Evolutionary conservation across 1,140 invertebrate genomes (phyloP).

Genomic region (Mesaphorura yosii): DNA sequence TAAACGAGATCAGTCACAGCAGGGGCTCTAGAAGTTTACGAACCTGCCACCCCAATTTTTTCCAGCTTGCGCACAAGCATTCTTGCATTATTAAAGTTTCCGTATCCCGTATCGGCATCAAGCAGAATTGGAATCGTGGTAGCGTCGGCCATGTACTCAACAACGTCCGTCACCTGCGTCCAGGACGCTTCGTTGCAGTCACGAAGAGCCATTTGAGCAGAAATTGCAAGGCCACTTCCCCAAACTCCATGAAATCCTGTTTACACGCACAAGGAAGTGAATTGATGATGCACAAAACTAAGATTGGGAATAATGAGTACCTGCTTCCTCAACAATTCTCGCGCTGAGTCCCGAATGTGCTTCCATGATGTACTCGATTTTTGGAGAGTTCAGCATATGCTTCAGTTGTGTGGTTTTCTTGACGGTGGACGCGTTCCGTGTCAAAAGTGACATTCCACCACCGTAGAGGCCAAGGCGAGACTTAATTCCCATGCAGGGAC

Average conservation of each 20-base stretch:
- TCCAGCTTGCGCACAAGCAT: conserved; percentile 40
- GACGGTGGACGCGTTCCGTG: background rate
- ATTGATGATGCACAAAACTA: background rate
- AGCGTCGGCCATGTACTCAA: conserved; percentile 43
- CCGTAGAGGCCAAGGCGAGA: too few relatives aligned
- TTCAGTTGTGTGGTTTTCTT: conserved; percentile 38
- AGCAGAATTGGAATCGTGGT: conserved; percentile 40
- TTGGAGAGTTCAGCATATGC: conserved; percentile 36
- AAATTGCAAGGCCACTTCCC: conserved; percentile 41
- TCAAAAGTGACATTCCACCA: background rate
- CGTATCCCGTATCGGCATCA: conserved; percentile 43
- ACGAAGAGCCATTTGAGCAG: conserved; percentile 39
- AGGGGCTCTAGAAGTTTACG: background rate
- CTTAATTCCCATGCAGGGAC: too few relatives aligned
- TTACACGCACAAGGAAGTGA: background rate
- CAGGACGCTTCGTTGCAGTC: conserved; percentile 43
- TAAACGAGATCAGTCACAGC: background rate
- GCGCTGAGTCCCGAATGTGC: conserved; percentile 42
- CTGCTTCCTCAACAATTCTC: conserved; percentile 40
- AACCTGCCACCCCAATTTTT: conserved; percentile 40
- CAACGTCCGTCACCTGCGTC: conserved; percentile 41
- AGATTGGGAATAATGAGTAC: conserved; percentile 29
- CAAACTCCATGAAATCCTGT: conserved; percentile 41
- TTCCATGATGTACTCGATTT: conserved; percentile 42
- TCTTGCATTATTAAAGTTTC: conserved; percentile 43